Evolutionary conservation across 2,888 invertebrate species (phyloP), one percentile per base, ranked within the genome.

Genomic region (Gerris lacustris): DNA sequence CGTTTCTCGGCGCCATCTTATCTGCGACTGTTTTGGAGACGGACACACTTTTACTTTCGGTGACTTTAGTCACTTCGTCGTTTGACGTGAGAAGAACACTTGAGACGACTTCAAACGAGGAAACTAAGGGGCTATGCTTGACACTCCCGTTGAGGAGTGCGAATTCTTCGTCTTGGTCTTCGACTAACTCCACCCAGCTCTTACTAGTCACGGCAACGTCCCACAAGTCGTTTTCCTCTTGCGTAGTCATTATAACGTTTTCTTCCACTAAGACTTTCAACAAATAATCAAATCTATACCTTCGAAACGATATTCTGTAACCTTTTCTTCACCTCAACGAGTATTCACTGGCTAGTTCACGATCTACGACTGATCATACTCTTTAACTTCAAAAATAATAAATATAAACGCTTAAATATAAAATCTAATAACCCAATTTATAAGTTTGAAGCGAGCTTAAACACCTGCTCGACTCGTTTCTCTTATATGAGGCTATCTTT

Each of bases 131-230:
- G 2, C 11, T 17, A 1, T 9, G 11, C 11, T 1, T 31, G 17
- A 18, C 31, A 5, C 7, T 17, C 2, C 64, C 31, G 9, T 9
- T 70, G 6, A 15, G 6, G 6, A 45, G 47, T 6, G 62, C n/a
- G 18, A 67, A 44, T 45, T 67, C 68, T 15, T 71, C 70, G 6
- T 72, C 71, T 63, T 75, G 74, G 9, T 75, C 75, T 9, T 74
- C 75, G 43, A 74, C 72, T 6, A 75, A 47, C 31, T 75, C 75
- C 15, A 72, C 73, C 75, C 75, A 75, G 69, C 75, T 75, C 72
- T 75, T 75, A 31, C 72, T 73, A n/a, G 68, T 73, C 84, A 92
- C 71, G 66, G 73, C 70, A 15, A 69, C 67, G 47, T 73, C 71
- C 71, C 73, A 74, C 55, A 73, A 67, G 18, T 45, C 43, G 62